Evolutionary conservation across 2,888 invertebrate genomes (phyloP).

Genomic region (Timema cristinae): DNA sequence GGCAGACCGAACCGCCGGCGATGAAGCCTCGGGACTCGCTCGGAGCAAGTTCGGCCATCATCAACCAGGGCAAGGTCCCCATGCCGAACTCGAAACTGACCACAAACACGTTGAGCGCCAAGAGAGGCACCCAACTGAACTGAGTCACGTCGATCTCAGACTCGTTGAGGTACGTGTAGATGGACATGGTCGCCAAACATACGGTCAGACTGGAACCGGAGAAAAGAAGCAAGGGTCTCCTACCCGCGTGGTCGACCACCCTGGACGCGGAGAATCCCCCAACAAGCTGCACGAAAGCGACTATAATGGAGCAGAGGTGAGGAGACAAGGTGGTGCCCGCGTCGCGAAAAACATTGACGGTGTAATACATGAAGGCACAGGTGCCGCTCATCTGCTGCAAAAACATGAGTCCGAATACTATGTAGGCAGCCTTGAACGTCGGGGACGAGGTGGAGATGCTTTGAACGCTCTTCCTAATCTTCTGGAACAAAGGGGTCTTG

Average conservation of each 20-base stretch:
- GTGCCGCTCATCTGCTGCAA: slow-evolving; percentile 42
- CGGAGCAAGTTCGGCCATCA: slow-evolving; percentile 59
- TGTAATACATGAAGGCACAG: slow-evolving; percentile 41
- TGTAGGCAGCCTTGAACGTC: slow-evolving; percentile 66
- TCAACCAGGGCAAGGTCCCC: slow-evolving; percentile 58
- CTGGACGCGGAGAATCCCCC: slow-evolving; percentile 13
- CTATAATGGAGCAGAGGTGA: slow-evolving; percentile 40
- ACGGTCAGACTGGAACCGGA: slow-evolving; percentile 18
- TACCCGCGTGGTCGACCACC: slow-evolving; percentile 21
- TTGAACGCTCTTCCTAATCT: slow-evolving; percentile 52
- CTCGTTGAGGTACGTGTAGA: slow-evolving; percentile 1
- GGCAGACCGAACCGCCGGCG: slow-evolving; percentile 53
- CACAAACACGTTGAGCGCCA: slow-evolving; percentile 55
- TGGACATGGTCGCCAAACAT: slow-evolving; percentile 9
- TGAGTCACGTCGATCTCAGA: not conserved
- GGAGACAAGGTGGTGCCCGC: slow-evolving; percentile 47
- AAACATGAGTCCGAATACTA: slow-evolving; percentile 51
- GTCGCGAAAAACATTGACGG: slow-evolving; percentile 43
- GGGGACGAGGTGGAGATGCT: slow-evolving; percentile 52
- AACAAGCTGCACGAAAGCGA: slow-evolving; percentile 40
- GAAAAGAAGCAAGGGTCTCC: slow-evolving; percentile 22
- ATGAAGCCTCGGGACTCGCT: slow-evolving; percentile 53
- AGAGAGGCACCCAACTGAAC: slow-evolving; percentile 49
- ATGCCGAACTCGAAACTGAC: slow-evolving; percentile 58
- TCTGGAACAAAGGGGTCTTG: slow-evolving; percentile 42